Base-by-base conservation (phyloP, 2,888 invertebrate genomes). In the Augochlorella aurata region DNA sequence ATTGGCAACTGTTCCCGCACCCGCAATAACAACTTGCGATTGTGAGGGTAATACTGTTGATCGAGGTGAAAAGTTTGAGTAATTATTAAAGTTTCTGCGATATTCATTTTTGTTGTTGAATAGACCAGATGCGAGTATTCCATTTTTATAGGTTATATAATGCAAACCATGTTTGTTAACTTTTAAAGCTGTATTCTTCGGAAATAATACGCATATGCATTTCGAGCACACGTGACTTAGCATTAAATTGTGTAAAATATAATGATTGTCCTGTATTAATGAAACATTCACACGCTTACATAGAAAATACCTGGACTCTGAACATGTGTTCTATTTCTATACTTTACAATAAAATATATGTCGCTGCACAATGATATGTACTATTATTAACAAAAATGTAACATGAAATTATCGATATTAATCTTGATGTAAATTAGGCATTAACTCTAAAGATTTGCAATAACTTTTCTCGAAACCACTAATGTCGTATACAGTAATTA, bases 1-100 rank as follows among this genome's bases (percentile, higher is more conserved):
- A 90, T 96, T 96, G 3, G 97, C 97, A 52, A 96, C 95, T 29
- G 96, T 95, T n/a, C 97, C 97, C 44, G 96, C 96, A 66, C 97
- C 95, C 80, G 95, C 95, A 84, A 95, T 95, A 12, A 95, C 94
- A 79, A 95, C 94, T 88, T 94, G 94, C 1, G 95, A 94, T 89
- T 95, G 95, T 29, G 92, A 91, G 14, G 94, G 94, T 24, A 85
- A 66, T 21, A 68, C 10, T 14, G 68, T 50, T 24, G 72, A 65
- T 66, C 80, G 14, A 0, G 14, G 16, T 10, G 65, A 66, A 4
- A 38, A 65, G 45, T 74, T 52, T 10, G 54, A 50, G 18, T 78
- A 47, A 68, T 72, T 61, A 21, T 38, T 63, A 14, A 54, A 77
- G 21, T 47, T 61, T 18, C 21, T 52, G 4, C 12, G n/a, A 44